Evolutionary conservation across 2,888 invertebrate species (phyloP).

Genomic region (Apeira syringaria): DNA sequence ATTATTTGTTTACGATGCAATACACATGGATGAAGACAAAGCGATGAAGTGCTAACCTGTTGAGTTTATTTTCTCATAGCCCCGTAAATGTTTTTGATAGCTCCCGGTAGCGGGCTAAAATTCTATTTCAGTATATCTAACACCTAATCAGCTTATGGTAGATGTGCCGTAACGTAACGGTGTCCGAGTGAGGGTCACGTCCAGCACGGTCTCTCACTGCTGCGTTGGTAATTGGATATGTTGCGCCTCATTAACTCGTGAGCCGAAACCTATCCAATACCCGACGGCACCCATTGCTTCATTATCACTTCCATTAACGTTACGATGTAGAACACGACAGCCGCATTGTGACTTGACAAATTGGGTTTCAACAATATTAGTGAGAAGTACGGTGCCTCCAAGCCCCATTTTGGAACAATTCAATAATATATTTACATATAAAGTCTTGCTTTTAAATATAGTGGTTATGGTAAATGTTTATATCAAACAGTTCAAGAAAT

Average conservation of each 20-base stretch:
- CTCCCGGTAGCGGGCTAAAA: too few relatives aligned
- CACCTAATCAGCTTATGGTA: constrained; percentile 44
- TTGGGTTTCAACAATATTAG: constrained; percentile 1
- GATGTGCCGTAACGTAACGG: constrained; percentile 38
- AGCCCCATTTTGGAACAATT: too few relatives aligned
- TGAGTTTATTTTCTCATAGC: constrained; percentile 3
- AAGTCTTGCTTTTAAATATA: too few relatives aligned
- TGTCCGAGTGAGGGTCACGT: constrained; percentile 42
- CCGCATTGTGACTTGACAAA: background rate
- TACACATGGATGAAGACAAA: constrained; percentile 2
- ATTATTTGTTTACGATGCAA: constrained; percentile 19
- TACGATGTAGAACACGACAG: constrained; percentile 8
- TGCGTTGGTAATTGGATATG: constrained; percentile 61
- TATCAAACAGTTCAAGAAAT: constrained; percentile 44
- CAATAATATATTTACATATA: too few relatives aligned
- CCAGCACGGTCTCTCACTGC: constrained; percentile 33
- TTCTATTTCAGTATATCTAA: too few relatives aligned
- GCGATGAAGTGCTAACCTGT: constrained; percentile 1
- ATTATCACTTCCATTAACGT: constrained; percentile 40
- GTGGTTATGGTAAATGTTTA: too few relatives aligned
- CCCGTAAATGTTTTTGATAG: too few relatives aligned
- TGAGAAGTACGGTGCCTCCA: background rate
- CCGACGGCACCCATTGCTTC: constrained; percentile 38
- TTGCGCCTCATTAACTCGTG: constrained; percentile 53
- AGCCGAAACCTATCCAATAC: constrained; percentile 61